Conservation (phyloP, 2,113 vertebrate species). For the Tautogolabrus adspersus region DNA sequence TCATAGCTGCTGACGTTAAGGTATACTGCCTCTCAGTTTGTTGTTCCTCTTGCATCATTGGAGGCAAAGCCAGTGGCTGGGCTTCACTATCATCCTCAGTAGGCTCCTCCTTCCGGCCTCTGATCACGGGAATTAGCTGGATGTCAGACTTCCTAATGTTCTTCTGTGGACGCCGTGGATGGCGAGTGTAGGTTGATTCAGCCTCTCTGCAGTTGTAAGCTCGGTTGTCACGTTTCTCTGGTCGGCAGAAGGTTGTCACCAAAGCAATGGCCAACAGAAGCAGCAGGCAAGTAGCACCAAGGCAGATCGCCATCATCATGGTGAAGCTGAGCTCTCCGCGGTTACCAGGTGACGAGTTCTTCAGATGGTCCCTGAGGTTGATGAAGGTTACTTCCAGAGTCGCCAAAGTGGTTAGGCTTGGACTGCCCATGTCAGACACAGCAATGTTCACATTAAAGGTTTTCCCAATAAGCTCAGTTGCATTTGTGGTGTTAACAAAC, state of each 20-base stretch:
- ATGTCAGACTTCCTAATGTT: constrained; percentile 95
- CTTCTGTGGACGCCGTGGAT: constrained; percentile 91
- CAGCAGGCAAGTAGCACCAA: constrained; percentile 83
- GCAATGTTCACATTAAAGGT: constrained; percentile 81
- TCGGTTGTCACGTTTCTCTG: constrained; percentile 87
- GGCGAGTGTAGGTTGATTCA: constrained; percentile 88
- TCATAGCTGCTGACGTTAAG: constrained; percentile 81
- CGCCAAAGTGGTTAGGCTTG: constrained; percentile 78
- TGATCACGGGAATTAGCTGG: constrained; percentile 89
- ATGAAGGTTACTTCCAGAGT: constrained; percentile 86
- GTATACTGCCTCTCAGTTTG: constrained; percentile 80
- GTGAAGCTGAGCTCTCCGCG: constrained; percentile 83
- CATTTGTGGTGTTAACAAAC: constrained; percentile 89
- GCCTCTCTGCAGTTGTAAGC: constrained; percentile 96
- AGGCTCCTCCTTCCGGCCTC: constrained; percentile 80
- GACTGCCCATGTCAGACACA: constrained; percentile 87
- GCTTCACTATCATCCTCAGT: constrained; percentile 60
- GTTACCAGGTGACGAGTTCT: constrained; percentile 79
- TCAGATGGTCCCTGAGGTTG: constrained; percentile 86
- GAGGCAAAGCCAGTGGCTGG: constrained; percentile 43
- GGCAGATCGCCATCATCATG: constrained; percentile 85
- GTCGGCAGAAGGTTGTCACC: constrained; percentile 87
- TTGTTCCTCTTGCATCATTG: constrained; percentile 63
- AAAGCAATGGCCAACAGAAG: constrained; percentile 85
- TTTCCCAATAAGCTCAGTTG: constrained; percentile 87